Evolutionary conservation across 2,888 invertebrate species (phyloP), one percentile per base, ranked within the genome.

Genomic region (Callosobruchus maculatus): DNA sequence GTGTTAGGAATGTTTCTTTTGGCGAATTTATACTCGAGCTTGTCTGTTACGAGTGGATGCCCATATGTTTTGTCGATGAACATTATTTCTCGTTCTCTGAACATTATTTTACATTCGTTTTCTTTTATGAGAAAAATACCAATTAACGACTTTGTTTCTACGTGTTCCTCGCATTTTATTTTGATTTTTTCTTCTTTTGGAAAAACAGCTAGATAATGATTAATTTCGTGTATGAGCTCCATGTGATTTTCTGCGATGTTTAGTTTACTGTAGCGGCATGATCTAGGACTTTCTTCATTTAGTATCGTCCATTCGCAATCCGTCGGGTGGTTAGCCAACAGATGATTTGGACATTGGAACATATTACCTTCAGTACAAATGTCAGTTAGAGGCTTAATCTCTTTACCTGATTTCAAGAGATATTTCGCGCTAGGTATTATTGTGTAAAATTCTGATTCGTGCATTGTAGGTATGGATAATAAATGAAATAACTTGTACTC

Each of bases 331-430:
- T 67, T 71, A 9, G 67, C 21, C 22, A 49, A 66, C 20, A 74
- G 26, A 26, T 71, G 20, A 69, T n/a, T 31, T 49, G 74, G 67
- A 71, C 74, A 75, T 71, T 75, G 75, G 71, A 70, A 75, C 30
- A 74, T 74, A 26, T 74, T 74, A 70, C 21, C 22, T 68, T 71
- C 67, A 13, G 68, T 67, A 71, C 75, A 75, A 22, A 75, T 74
- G 71, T 75, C 71, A 21, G n/a, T 75, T 71, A 75, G 70, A 75
- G 74, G 49, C 26, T 74, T 74, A 68, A 75, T 67, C 21, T 70
- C 49, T 21, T 74, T 67, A 26, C 74, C 70, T 68, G 70, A 75
- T 75, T 75, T 75, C 71, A 75, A 66, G 21, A 74, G 71, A 71
- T 71, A 75, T 71, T 69, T 68, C 18, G 49, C n/a, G 68, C 71